Base-by-base conservation (phyloP, 2,797 vertebrate genomes). In the Manis crassicaudata region DNA sequence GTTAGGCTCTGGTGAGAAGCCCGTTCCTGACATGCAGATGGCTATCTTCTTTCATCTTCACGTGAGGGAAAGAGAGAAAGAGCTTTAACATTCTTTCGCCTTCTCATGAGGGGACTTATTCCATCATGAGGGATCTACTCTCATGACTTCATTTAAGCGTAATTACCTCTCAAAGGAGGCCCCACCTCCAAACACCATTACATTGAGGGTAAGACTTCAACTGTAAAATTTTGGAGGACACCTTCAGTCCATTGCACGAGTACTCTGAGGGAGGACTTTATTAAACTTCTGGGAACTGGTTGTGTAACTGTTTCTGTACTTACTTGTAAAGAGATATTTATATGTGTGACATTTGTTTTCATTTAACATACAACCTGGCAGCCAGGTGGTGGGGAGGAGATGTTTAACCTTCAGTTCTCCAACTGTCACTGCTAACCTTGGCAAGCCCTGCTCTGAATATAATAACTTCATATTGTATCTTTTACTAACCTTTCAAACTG, bases 321-420 rank as follows among this genome's bases (percentile, higher is more conserved):
- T 93, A 17, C 21, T 6, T 87, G n/a, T 83, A 79, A 93, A 88
- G 73, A 75, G 14, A 13, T 54, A 17, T 62, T 84, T 86, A n/a
- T n/a, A 7, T 35, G 17, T 95, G 50, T 83, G 73, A 13, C 43
- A 56, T 13, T 82, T 95, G 60, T 70, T 96, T 92, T 85, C 73
- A 63, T 82, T 77, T 76, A 85, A 37, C 76, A 67, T 21, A 40
- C 56, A 63, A 54, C 17, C 58, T 89, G 43, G 94, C 52, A 86
- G 88, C 40, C 43, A 89, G 70, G 25, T 85, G 77, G 62, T 58
- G 20, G 67, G 77, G 73, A 90, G 81, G 50, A 88, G 72, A 72
- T 1, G 0, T 16, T 3, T 0, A 35, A 37, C 27, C 13, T 27
- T 91, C 18, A 32, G 9, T 68, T 96, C 62, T 82, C 43, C 58